phyloP scores from a whole-genome alignment of 2,888 invertebrate species.

The Diarsia dahlii region DNA sequence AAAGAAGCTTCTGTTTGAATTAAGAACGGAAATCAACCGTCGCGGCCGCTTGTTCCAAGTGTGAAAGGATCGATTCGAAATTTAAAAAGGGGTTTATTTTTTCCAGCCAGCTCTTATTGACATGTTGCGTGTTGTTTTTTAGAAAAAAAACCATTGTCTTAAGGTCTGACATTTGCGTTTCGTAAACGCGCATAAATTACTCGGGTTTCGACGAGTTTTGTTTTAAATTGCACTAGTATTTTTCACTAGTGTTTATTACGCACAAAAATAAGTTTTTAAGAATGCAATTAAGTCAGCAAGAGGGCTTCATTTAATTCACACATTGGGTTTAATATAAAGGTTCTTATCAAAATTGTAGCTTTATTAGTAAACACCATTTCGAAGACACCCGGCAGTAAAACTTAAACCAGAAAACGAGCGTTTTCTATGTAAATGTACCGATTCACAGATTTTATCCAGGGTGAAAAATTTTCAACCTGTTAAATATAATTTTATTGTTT shows the following conservation, averaged over 20 bases:
- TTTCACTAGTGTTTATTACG: constrained; percentile 24
- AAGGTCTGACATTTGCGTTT: constrained; percentile 69
- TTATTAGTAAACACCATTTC: constrained; percentile 25
- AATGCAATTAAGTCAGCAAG: constrained; percentile 13
- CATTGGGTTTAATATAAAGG: constrained; percentile 1
- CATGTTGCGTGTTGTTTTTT: constrained; percentile 82
- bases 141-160: constrained; percentile 72
- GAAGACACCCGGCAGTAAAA: constrained; percentile 8
- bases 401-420: constrained; percentile 48
- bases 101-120: constrained; percentile 82
- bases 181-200: constrained; percentile 62
- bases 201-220: constrained; percentile 61
- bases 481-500: constrained; percentile 87
- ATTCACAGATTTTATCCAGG: constrained; percentile 50
- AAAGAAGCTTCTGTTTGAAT: constrained; percentile 87
- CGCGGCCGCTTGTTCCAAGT: constrained; percentile 88
- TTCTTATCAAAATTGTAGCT: constrained; percentile 15
- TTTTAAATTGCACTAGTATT: constrained; percentile 55
- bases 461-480: constrained; percentile 68
- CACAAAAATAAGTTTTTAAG: constrained; percentile 6
- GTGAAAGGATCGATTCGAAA: constrained; percentile 89
- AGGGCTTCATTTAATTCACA: neutral
- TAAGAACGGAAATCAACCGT: constrained; percentile 90
- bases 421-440: constrained; percentile 56
- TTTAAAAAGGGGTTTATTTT: constrained; percentile 83